These are phyloP conservation scores for Pocota personata DNA, from an alignment of 2,888 invertebrate genomes.

Conservation along the genomic window DNA sequence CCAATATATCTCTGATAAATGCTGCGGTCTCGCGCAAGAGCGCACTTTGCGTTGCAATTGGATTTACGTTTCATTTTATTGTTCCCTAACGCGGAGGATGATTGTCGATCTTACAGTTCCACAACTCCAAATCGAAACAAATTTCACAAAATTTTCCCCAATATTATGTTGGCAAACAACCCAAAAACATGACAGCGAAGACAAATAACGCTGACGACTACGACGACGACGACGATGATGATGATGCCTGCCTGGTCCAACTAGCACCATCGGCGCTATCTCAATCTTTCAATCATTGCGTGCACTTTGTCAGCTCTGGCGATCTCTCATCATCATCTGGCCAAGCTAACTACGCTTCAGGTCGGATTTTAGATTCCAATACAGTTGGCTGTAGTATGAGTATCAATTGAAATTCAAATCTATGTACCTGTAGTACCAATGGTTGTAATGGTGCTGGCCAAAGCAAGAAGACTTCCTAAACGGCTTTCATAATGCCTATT, in stretches of 20 bases:
- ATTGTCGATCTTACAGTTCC: constrained; percentile 62
- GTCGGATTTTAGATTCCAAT: constrained; percentile 27
- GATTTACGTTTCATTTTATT: constrained; percentile 70
- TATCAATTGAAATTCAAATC: constrained; percentile 70
- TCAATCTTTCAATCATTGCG: constrained; percentile 74
- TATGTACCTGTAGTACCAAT: constrained; percentile 60
- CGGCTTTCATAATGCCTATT: constrained; percentile 52
- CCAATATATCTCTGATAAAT: constrained; percentile 68
- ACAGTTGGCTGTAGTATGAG: constrained; percentile 6
- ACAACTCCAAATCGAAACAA: constrained; percentile 51
- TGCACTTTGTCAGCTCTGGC: constrained; percentile 65
- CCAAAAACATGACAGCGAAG: constrained; percentile 66
- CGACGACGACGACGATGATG: constrained; percentile 15
- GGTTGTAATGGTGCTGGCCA: constrained; percentile 8
- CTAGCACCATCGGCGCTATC: constrained; percentile 49
- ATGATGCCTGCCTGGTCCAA: constrained; percentile 24
- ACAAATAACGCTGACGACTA: constrained; percentile 39
- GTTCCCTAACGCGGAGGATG: constrained; percentile 65
- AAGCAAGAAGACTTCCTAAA: constrained; percentile 48
- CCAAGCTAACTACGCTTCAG: constrained; percentile 23
- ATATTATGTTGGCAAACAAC: constrained; percentile 66
- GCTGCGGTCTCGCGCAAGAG: constrained; percentile 20
- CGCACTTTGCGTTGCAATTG: constrained; percentile 71
- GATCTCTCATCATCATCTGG: constrained; percentile 62
- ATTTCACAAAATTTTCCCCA: constrained; percentile 67